Percentiles rank a stretch among this genome's conserved stretches.
These are phyloP conservation scores for Drosophila ironensis DNA, from an alignment of 1,140 invertebrate genomes.

Conservation along the genomic window DNA sequence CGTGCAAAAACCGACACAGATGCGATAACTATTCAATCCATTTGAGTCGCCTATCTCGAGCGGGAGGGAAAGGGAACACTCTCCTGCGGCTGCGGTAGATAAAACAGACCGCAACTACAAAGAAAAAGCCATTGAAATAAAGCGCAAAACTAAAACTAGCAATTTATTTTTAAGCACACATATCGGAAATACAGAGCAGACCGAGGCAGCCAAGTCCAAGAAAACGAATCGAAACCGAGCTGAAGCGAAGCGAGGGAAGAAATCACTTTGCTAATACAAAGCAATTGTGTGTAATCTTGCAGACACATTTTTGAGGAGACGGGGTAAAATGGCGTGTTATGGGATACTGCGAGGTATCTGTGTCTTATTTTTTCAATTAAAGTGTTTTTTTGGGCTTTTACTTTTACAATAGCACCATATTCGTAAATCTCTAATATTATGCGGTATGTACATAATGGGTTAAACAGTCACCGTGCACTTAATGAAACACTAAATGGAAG, in stretches of 20 bases:
- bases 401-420: slow-evolving; percentile 65
- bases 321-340: slow-evolving; percentile 13
- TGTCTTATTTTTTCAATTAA: slow-evolving; percentile 72
- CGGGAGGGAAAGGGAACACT: not conserved
- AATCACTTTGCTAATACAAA: slow-evolving; percentile 65
- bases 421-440: slow-evolving; percentile 71
- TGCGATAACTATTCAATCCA: not conserved
- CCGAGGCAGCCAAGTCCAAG: not conserved
- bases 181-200: slow-evolving; percentile 37
- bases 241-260: slow-evolving; percentile 30
- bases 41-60: slow-evolving; percentile 10
- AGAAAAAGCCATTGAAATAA: slow-evolving; percentile 62
- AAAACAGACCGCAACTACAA: slow-evolving; percentile 50
- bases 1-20: slow-evolving; percentile 9
- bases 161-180: slow-evolving; percentile 77
- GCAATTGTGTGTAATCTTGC: slow-evolving; percentile 77
- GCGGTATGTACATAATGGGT: too few relatives aligned
- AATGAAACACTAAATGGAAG: too few relatives aligned
- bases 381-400: slow-evolving; percentile 74
- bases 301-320: slow-evolving; percentile 53
- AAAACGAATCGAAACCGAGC: not conserved
- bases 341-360: slow-evolving; percentile 57
- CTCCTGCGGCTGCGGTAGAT: slow-evolving; percentile 18
- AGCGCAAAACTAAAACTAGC: slow-evolving; percentile 67
- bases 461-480: too few relatives aligned